phyloP scores from a whole-genome alignment of 2,888 invertebrate species.

The Chymomyza amoena region DNA sequence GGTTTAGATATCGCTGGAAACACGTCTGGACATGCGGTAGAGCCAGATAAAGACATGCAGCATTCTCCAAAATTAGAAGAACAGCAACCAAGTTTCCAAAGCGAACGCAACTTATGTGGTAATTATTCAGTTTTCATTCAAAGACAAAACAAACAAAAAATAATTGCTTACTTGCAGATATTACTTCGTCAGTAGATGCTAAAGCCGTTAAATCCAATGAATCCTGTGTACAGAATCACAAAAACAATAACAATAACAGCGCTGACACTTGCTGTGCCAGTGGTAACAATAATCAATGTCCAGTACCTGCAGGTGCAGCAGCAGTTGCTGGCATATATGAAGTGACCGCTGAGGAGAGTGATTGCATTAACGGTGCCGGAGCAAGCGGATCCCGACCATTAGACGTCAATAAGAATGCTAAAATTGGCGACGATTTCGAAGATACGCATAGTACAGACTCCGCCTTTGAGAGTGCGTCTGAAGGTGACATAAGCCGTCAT shows the following conservation, averaged over 20 bases:
- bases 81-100: constrained; percentile 59
- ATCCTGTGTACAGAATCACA: constrained; percentile 64
- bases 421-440: constrained; percentile 73
- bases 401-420: constrained; percentile 75
- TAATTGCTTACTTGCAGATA: constrained; percentile 47
- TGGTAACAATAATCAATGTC: constrained; percentile 43
- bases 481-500: constrained; percentile 77
- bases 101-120: constrained; percentile 68
- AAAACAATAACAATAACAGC: constrained; percentile 46
- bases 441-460: constrained; percentile 77
- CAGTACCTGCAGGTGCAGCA: constrained; percentile 18
- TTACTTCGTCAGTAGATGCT: constrained; percentile 68
- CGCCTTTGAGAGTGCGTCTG: constrained; percentile 78
- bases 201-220: constrained; percentile 65
- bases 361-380: constrained; percentile 57
- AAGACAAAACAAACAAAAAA: neutral
- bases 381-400: constrained; percentile 60
- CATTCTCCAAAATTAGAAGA: constrained; percentile 23
- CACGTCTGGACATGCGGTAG: neutral
- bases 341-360: constrained; percentile 71
- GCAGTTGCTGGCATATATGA: constrained; percentile 55
- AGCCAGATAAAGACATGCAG: constrained; percentile 31
- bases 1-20: neutral
- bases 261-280: constrained; percentile 23
- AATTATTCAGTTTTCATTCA: constrained; percentile 1